Base-by-base conservation (phyloP, 2,888 invertebrate species). In the Formica aserva region DNA sequence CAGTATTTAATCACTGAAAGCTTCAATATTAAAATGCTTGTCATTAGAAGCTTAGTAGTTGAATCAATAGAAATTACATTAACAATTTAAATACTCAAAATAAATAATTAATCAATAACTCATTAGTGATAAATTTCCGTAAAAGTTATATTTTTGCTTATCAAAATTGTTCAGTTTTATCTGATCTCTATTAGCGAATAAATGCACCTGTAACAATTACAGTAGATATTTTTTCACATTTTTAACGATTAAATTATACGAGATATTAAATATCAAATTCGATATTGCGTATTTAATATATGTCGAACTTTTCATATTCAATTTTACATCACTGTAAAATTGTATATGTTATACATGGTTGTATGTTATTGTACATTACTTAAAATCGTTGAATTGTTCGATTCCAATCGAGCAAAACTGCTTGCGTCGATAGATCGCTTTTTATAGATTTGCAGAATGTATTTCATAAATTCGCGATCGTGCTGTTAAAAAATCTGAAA, bases 381-480 rank as follows among this genome's bases (percentile, higher is more conserved):
- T 35, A 22, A 65, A 76, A 26, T 2, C 26, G n/a, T 55, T 77
- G 67, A 67, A 67, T 77, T 77, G 67, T 41, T 77, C 55, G 57
- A 55, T 66, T 26, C 22, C 29, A 13, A 41, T 69, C 57, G 4
- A 71, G 57, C 57, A 22, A 26, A 66, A 77, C 35, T 45, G 60
- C 26, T 80, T 60, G n/a, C 45, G 45, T 78, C 15, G 41, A 18
- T 45, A 32, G 18, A 4, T 60, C n/a, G 22, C 0, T 57, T 78
- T 69, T 77, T 57, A 55, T 1, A 8, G 15, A 41, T 45, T 41
- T 15, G 6, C 9, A 52, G 55, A 78, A 8, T 11, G 22, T 41
- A 29, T 57, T 15, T 8, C 6, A 18, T 45, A 60, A 69, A 60
- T 60, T 71, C 11, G 15, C 35, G 38, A 38, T 13, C 4, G 11